Evolutionary conservation across 2,888 invertebrate genomes (phyloP), one percentile per base, ranked within the genome.

Genomic region (Aelia acuminata): DNA sequence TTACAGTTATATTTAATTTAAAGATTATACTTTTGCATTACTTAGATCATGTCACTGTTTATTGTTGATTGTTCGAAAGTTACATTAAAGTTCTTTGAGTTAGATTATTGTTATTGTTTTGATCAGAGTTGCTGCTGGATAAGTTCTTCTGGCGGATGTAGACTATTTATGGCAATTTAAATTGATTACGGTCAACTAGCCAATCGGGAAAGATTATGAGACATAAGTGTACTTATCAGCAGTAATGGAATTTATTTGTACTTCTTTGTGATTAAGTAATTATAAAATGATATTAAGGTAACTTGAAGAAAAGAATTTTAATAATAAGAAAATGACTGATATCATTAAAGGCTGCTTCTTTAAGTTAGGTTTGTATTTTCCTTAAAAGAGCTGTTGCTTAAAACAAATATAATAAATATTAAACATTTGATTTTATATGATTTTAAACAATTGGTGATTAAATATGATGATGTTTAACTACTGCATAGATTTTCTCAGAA

Each of bases 281-380:
- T 70, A 18, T 70, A 18, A 70, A 35, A 5, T 35, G 18, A 35
- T 70, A 20, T 70, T 70, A 18, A 18, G 15, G 63, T 18, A 18
- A 20, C 31, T 70, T 20, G 63, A 20, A 35, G 20, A 20, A 43
- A 80, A 43, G 43, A 10, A 18, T 1, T 47, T 43, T 13, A n/a
- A n/a, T 43, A n/a, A 47, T 80, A 43, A 22, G n/a, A 43, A 20
- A 18, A n/a, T 43, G 80, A 80, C 80, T 80, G 80, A 80, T 43
- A 80, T 3, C 20, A 43, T 80, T n/a, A 20, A 80, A 80, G 80
- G 80, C 80, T 80, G 80, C 80, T 80, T 39, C 75, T 75, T 39
- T 43, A 43, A 22, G 43, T 47, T 80, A n/a, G 10, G 8, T 80
- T 22, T 4, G 20, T 80, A 43, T 80, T 80, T 43, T n/a, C 5